A percentile compares a stretch with the other conserved stretches of the same genome.
Evolutionary conservation across 2,113 vertebrate species (phyloP).

Genomic region (Girardinichthys multiradiatus): DNA sequence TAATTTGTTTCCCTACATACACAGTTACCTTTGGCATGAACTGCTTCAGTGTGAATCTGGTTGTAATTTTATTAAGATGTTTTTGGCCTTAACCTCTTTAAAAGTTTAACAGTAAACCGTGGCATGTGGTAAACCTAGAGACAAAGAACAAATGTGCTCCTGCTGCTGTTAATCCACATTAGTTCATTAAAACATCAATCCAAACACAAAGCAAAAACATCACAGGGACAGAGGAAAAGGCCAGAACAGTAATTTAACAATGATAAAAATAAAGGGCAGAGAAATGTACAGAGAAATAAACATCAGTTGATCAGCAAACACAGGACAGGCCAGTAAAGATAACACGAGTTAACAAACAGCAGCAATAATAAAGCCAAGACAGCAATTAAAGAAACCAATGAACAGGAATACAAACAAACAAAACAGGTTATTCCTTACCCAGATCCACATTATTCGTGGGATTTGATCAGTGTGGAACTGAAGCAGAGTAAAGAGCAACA

Average conservation of each 20-base stretch:
- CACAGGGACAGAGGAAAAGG: background rate
- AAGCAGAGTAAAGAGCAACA: too few species aligned
- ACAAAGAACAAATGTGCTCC: conserved; percentile 11
- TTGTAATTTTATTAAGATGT: conserved; percentile 43
- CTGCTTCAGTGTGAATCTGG: conserved; percentile 41
- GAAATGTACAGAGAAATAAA: too few species aligned
- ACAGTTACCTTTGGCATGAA: conserved; percentile 28
- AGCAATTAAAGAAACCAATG: background rate
- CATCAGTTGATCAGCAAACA: background rate
- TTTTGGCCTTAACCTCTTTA: conserved; percentile 52
- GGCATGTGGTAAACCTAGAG: conserved; percentile 15
- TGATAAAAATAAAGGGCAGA: background rate
- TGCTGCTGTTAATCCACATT: background rate
- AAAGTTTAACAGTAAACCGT: conserved; percentile 28
- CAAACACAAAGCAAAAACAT: background rate
- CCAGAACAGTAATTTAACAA: background rate
- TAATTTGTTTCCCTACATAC: conserved; percentile 8
- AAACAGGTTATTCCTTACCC: background rate
- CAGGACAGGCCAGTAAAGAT: background rate
- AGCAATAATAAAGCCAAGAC: background rate
- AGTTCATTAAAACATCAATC: background rate
- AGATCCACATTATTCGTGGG: background rate
- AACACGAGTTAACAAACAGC: background rate
- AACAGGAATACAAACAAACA: background rate
- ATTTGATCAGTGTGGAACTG: too few species aligned